These are phyloP conservation scores for Pterophyllum scalare DNA, from an alignment of 2,113 vertebrate genomes.

Conservation along the genomic window DNA sequence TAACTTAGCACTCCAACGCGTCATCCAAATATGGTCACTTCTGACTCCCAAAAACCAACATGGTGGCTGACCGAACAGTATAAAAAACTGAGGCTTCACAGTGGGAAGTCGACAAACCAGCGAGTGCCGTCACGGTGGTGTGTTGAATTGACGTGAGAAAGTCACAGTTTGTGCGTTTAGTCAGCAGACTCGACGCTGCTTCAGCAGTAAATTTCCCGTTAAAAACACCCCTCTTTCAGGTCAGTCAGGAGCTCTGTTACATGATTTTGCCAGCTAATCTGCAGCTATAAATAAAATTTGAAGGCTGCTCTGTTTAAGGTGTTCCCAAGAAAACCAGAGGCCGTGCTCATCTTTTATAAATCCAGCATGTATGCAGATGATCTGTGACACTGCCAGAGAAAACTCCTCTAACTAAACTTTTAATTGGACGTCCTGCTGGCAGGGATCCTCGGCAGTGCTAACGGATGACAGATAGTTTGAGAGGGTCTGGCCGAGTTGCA, in stretches of 20 bases:
- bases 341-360: neutral
- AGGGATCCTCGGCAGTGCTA: neutral
- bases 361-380: neutral
- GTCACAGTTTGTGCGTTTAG: too few relatives aligned
- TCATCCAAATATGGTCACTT: neutral
- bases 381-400: neutral
- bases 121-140: neutral
- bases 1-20: accelerated
- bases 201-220: too few relatives aligned
- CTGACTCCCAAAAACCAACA: neutral
- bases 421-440: slow-evolving; percentile 15
- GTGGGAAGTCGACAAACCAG: too few relatives aligned
- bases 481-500: neutral
- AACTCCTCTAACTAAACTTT: slow-evolving; percentile 2
- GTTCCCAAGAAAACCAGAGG: neutral
- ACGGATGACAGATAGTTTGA: neutral
- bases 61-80: neutral
- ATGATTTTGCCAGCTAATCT: neutral
- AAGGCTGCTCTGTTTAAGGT: neutral
- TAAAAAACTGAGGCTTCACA: neutral
- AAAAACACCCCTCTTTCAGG: neutral
- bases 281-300: neutral
- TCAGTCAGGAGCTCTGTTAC: accelerated
- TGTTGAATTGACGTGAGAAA: too few relatives aligned
- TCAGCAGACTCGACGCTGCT: too few relatives aligned